Evolutionary conservation across 2,797 vertebrate species (phyloP), one percentile per base, ranked within the genome.

Genomic region (Mormyrops boulengeri): DNA sequence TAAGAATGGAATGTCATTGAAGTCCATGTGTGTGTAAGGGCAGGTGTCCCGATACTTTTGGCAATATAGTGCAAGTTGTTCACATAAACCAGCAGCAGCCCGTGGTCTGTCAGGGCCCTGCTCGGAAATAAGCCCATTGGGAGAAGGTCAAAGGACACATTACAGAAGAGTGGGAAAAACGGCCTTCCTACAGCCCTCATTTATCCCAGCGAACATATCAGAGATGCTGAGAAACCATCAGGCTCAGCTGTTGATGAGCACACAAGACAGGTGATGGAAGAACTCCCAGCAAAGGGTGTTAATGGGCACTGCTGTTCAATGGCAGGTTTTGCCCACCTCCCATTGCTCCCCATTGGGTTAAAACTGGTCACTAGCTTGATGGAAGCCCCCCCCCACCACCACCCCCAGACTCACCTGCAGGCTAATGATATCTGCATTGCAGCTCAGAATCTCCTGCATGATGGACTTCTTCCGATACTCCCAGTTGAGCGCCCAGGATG

Each of bases 391-490:
- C 73, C 80, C 5, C 1, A 38, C 1, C 26, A 34, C 34, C n/a
- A n/a, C 0, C 30, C 22, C 4, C 11, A 86, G 22, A 91, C 94
- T 96, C 93, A 99, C 98, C 97, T 99, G 98, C 94, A 99, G 96
- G 94, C 98, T 99, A 95, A 99, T 97, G 95, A 99, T 97, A 94
- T 99, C 98, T 88, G 98, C 97, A 90, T 96, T 97, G 95, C 97
- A 99, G 94, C 95, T 96, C 93, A 99, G 92, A 91, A 99, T 99
- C 96, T 99, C 98, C 95, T 98, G 98, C 95, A 99, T 99, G 95
- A 99, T 99, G 94, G 97, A 97, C 95, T 99, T 99, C 96, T 99
- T 99, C 96, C 98, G 97, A 96, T 99, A 99, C 91, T 99, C 98
- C 98, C 98, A 99, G 95, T 97, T 98, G 91, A 99, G 93, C 69